These are phyloP conservation scores for Adineta ricciae DNA, from an alignment of 2,888 invertebrate species.

Conservation along the genomic window DNA sequence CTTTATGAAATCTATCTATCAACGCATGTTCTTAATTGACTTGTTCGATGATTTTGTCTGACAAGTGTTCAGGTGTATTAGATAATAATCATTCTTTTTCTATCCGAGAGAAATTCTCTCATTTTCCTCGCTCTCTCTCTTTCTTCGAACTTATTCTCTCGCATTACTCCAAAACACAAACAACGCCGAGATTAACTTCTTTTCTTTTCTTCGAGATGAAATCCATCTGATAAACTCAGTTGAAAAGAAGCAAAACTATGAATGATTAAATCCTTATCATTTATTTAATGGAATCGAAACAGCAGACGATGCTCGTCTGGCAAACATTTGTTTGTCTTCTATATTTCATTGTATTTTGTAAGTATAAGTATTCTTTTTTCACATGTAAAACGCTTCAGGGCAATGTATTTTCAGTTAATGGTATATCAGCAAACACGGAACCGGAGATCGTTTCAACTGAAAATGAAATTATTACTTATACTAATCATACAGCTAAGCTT, in stretches of 20 bases:
- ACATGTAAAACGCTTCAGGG: no score
- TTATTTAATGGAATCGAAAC: background rate
- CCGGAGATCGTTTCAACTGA: background rate
- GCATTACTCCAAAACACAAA: no score
- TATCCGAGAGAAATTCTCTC: no score
- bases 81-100: background rate
- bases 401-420: background rate
- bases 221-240: background rate
- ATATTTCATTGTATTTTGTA: background rate
- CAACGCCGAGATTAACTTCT: background rate
- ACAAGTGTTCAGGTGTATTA: background rate
- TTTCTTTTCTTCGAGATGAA: background rate
- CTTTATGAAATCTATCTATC: background rate
- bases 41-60: no score
- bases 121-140: no score
- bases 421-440: background rate
- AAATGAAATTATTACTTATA: background rate
- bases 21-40: background rate
- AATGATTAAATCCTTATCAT: background rate
- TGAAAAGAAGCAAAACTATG: no score
- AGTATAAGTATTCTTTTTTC: background rate
- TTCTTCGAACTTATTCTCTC: no score
- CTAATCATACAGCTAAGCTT: background rate
- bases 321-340: background rate
- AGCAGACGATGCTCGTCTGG: background rate